Conservation (phyloP, 2,888 invertebrate genomes). For the Sminthurinus aureus region DNA sequence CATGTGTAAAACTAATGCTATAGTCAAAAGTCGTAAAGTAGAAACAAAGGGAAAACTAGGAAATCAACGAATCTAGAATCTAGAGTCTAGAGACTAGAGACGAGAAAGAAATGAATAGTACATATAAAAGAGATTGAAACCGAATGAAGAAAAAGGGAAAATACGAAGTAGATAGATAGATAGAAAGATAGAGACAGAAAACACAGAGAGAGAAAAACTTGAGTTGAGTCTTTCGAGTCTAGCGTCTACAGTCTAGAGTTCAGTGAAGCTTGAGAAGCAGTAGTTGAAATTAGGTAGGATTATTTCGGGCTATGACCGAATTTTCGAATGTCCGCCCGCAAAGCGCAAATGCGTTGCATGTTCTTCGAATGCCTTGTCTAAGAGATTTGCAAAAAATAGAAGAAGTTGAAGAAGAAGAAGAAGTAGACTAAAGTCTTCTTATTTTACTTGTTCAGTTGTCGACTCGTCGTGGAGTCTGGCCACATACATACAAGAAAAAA, state of each 20-base stretch:
- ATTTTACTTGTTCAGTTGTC: constrained; percentile 17
- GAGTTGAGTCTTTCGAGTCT: too few species aligned
- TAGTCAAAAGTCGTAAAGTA: constrained; percentile 15
- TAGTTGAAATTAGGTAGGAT: constrained; percentile 41
- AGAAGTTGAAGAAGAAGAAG: background rate
- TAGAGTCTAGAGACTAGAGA: too few species aligned
- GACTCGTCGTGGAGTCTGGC: constrained; percentile 25
- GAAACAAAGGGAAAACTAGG: constrained; percentile 11
- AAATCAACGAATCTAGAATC: background rate
- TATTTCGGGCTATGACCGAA: constrained; percentile 51
- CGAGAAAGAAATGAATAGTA: too few species aligned
- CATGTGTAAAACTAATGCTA: background rate
- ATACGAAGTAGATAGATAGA: constrained; percentile 18
- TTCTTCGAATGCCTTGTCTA: constrained; percentile 2
- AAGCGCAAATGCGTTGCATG: constrained; percentile 29
- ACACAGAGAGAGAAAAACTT: constrained; percentile 3
- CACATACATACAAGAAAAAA: constrained; percentile 13
- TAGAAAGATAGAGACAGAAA: constrained; percentile 17
- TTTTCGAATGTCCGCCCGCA: constrained; percentile 36
- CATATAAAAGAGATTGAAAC: too few species aligned
- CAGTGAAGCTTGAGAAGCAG: constrained; percentile 9
- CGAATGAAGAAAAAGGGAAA: too few species aligned
- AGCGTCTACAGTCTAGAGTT: too few species aligned
- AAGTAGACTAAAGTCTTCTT: background rate
- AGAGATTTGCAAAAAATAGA: constrained; percentile 15